A percentile compares a stretch with the other conserved stretches of the same genome.
phyloP scores from a whole-genome alignment of 2,113 vertebrate genomes.

The Laticauda colubrina region DNA sequence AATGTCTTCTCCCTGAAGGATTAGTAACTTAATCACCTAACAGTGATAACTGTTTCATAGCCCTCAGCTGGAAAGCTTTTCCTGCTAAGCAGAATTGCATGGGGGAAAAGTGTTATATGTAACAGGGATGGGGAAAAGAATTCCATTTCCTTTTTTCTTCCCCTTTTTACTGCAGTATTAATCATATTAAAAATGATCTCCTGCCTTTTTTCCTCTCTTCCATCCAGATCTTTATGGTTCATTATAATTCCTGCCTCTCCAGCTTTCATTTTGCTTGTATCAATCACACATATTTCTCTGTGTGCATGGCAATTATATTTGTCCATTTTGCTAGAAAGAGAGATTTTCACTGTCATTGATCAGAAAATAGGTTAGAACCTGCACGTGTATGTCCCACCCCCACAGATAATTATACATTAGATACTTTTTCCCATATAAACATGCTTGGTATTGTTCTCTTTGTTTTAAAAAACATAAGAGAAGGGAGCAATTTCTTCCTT shows the following conservation, averaged over 20 bases:
- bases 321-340: slow-evolving; percentile 57
- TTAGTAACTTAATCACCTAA: slow-evolving; percentile 85
- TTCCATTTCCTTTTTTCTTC: slow-evolving; percentile 59
- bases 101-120: slow-evolving; percentile 54
- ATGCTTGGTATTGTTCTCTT: neutral
- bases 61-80: slow-evolving; percentile 76
- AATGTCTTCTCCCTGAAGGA: slow-evolving; percentile 84
- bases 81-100: slow-evolving; percentile 66
- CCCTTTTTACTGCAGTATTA: slow-evolving; percentile 65
- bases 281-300: slow-evolving; percentile 60
- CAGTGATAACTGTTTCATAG: slow-evolving; percentile 83
- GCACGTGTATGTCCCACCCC: neutral
- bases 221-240: slow-evolving; percentile 61
- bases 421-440: neutral
- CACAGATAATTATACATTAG: neutral
- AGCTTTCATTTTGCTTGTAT: slow-evolving; percentile 53
- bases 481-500: neutral
- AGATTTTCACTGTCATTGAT: slow-evolving; percentile 55
- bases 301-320: slow-evolving; percentile 62
- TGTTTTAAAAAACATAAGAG: neutral
- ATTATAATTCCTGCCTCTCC: slow-evolving; percentile 41
- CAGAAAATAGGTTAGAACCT: slow-evolving; percentile 44
- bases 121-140: slow-evolving; percentile 47
- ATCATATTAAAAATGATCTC: slow-evolving; percentile 59
- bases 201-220: slow-evolving; percentile 53